Evolutionary conservation across 2,888 invertebrate species (phyloP), one percentile per base, ranked within the genome.

Genomic region (Piscicola geometra): DNA sequence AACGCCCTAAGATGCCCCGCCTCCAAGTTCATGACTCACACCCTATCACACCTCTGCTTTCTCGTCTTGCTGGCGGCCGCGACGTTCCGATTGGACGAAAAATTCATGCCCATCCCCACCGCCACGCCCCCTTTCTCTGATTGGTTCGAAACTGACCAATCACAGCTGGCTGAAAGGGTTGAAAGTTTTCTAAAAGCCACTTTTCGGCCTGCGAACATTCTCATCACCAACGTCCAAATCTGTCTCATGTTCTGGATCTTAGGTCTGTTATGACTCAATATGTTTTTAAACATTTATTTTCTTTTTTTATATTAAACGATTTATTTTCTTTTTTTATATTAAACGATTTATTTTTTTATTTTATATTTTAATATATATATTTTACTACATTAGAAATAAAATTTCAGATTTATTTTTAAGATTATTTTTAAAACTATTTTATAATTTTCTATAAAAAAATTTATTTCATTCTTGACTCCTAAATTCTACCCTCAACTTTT

Each of bases 1-100:
- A 82, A 82, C 78, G 82, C 83, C 32, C 82, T 85, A 82, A 60
- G 86, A 86, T 86, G 90, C 81, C 91, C 91, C 36, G 87, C 90
- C 79, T 90, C 90, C 83, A 90, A 90, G 85, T 90, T 91, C 86
- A 88, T 91, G 81, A 90, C 89, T 74, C 90, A 89, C 81, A 87
- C 89, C 5, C 88, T 90, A 28, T 89, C 90, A 18, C 91, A 90
- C 83, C 82, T 90, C 75, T 85, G 90, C 77, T 91, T 91, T 85
- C 87, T 91, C 71, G 82, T 88, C 0, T 83, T 90, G 78, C 87
- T 91, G 77, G 83, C 89, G n/a, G 88, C 91, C 73, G 91, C 91
- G 67, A 91, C 91, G 81, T 88, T 90, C 81, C 41, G 78, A 30
- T 52, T 78, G 75, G 78, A 75, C 47, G 78, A 77, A 35, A 75